Percentiles rank a stretch among this genome's conserved stretches.
These are phyloP conservation scores for Setophaga kirtlandii DNA, from an alignment of 2,113 vertebrate genomes.

Conservation along the genomic window DNA sequence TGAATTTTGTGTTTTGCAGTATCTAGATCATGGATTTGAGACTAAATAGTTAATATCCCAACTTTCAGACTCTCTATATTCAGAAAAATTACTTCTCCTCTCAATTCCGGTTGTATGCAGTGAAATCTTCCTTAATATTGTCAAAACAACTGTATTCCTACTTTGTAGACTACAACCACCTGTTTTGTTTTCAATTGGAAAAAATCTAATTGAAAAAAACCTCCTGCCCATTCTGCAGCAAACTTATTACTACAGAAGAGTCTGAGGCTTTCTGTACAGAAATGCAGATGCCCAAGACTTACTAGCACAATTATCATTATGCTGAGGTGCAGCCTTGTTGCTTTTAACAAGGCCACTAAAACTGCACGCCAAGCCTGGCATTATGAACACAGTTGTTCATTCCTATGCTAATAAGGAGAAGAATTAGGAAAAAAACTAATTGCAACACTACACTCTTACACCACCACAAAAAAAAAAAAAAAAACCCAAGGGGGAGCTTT, in stretches of 20 bases:
- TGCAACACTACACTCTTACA: background rate
- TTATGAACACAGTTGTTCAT: background rate
- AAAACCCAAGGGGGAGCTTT: background rate
- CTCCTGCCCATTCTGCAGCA: background rate
- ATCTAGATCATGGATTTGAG: background rate
- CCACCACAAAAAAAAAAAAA: background rate
- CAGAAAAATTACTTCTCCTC: background rate
- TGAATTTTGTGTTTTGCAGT: background rate
- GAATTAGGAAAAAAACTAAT: background rate
- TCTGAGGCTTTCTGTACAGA: background rate
- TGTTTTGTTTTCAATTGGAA: background rate
- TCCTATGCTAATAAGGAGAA: background rate
- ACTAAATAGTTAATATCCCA: background rate
- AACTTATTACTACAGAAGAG: background rate
- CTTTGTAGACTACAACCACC: background rate
- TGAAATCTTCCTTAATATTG: background rate
- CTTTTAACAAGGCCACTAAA: background rate
- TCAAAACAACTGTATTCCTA: background rate
- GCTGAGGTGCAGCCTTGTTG: background rate
- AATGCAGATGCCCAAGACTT: background rate
- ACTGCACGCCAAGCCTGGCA: background rate
- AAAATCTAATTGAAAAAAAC: background rate
- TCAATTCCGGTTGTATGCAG: background rate
- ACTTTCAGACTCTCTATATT: background rate
- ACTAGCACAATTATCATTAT: background rate